phyloP scores from a whole-genome alignment of 2,113 vertebrate genomes.

The Nothocercus julius region DNA sequence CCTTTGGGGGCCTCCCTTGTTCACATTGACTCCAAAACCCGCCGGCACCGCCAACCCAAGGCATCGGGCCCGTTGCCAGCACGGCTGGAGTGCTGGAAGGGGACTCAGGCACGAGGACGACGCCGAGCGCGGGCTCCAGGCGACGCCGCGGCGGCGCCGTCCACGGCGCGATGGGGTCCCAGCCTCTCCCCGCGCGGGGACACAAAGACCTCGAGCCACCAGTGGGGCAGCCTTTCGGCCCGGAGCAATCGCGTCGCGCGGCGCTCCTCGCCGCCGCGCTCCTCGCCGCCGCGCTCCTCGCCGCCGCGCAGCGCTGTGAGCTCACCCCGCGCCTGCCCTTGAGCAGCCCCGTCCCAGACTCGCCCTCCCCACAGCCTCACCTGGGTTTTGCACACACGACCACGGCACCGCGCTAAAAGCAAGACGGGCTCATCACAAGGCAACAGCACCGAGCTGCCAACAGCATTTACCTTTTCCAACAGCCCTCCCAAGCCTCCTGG shows the following conservation, averaged over 20 bases:
- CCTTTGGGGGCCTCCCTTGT: background rate
- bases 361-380: background rate
- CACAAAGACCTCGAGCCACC: background rate
- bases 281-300: too few species aligned
- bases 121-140: too few species aligned
- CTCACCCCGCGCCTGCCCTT: background rate
- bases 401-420: background rate
- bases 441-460: background rate
- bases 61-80: background rate
- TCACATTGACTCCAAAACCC: too few species aligned
- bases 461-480: background rate
- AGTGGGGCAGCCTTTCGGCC: too few species aligned
- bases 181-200: background rate
- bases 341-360: background rate
- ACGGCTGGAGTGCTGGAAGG: too few species aligned
- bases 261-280: too few species aligned
- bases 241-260: too few species aligned
- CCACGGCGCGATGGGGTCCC: background rate
- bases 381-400: background rate
- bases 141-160: too few species aligned
- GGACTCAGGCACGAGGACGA: too few species aligned
- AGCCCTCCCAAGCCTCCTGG: background rate
- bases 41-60: rapidly evolving
- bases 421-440: background rate
- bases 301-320: background rate